Conservation (phyloP, 23 tunicate genomes). For the Trididemnum clinides region DNA sequence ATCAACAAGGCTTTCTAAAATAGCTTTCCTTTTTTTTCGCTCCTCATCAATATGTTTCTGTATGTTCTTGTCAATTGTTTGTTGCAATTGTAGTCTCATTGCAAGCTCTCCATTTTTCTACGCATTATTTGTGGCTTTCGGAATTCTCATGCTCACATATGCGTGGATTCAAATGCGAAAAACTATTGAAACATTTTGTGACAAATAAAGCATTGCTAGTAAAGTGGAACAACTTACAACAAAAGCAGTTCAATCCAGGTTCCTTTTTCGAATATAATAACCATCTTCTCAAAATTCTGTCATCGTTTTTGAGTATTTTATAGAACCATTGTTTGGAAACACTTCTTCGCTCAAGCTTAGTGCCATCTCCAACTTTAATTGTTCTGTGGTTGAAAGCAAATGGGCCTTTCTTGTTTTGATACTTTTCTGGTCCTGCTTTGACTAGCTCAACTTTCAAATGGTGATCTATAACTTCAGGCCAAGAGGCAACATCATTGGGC, state of each 20-base stretch:
- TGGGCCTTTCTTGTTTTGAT: slow-evolving; percentile 49
- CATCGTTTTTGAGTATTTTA: slow-evolving; percentile 57
- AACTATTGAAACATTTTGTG: slow-evolving; percentile 53
- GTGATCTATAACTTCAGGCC: slow-evolving; percentile 59
- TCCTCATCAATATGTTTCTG: slow-evolving; percentile 58
- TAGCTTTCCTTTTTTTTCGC: slow-evolving; percentile 53
- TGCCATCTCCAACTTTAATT: slow-evolving; percentile 46
- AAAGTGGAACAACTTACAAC: slow-evolving; percentile 45
- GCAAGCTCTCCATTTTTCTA: slow-evolving; percentile 49
- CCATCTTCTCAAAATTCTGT: slow-evolving; percentile 61
- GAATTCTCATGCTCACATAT: slow-evolving; percentile 52
- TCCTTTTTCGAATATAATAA: slow-evolving; percentile 60
- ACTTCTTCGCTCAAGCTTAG: slow-evolving; percentile 51
- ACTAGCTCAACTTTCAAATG: slow-evolving; percentile 58
- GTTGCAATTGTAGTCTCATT: slow-evolving; percentile 54
- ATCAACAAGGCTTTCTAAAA: slow-evolving; percentile 61
- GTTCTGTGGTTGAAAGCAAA: slow-evolving; percentile 40
- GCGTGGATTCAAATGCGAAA: slow-evolving; percentile 54
- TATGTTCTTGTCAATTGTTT: slow-evolving; percentile 54
- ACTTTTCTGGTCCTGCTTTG: slow-evolving; percentile 61
- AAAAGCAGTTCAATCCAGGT: slow-evolving; percentile 32
- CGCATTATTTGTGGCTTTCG: slow-evolving; percentile 57
- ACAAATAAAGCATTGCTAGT: slow-evolving; percentile 49
- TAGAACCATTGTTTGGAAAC: slow-evolving; percentile 50
- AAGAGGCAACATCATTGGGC: slow-evolving; percentile 54